Evolutionary conservation across 1,140 invertebrate species (phyloP).

Genomic region (Drosophila micromelanica): DNA sequence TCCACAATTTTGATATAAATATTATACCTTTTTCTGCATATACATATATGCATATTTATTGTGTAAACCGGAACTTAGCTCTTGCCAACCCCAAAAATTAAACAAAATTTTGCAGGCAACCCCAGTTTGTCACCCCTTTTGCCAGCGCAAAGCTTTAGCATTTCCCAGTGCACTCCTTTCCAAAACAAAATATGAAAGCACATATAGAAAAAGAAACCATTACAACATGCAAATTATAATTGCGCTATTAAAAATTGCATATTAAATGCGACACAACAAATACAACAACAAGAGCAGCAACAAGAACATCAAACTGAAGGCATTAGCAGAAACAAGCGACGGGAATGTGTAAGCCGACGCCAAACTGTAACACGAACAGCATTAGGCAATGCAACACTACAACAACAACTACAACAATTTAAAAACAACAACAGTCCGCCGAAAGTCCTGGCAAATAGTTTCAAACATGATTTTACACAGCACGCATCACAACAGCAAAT

Average conservation of each 20-base stretch:
- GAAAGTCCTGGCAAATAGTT: conserved; percentile 48
- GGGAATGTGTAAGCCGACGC: conserved; percentile 65
- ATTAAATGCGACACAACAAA: conserved; percentile 76
- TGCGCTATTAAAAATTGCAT: conserved; percentile 81
- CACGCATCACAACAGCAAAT: conserved; percentile 21
- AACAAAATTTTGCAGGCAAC: conserved; percentile 3
- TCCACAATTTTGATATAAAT: not conserved
- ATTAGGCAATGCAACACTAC: conserved; percentile 27
- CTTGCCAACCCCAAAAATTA: not conserved
- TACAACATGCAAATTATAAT: conserved; percentile 82
- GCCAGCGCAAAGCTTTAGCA: conserved; percentile 10
- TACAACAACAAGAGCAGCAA: conserved; percentile 37
- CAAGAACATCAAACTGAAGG: conserved; percentile 31
- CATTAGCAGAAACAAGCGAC: conserved; percentile 47
- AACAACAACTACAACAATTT: conserved; percentile 1
- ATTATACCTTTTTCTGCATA: not conserved
- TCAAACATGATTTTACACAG: conserved; percentile 43
- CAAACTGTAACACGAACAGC: conserved; percentile 43
- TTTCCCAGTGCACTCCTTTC: conserved; percentile 13
- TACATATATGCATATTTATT: not conserved
- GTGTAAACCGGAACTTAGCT: too few relatives aligned
- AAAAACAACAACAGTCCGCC: conserved; percentile 8
- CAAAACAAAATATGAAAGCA: conserved; percentile 17
- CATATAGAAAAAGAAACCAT: conserved; percentile 48
- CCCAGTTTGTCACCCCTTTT: not conserved